phyloP scores from a whole-genome alignment of 2,888 invertebrate species.

The Lasioglossum zephyrum region DNA sequence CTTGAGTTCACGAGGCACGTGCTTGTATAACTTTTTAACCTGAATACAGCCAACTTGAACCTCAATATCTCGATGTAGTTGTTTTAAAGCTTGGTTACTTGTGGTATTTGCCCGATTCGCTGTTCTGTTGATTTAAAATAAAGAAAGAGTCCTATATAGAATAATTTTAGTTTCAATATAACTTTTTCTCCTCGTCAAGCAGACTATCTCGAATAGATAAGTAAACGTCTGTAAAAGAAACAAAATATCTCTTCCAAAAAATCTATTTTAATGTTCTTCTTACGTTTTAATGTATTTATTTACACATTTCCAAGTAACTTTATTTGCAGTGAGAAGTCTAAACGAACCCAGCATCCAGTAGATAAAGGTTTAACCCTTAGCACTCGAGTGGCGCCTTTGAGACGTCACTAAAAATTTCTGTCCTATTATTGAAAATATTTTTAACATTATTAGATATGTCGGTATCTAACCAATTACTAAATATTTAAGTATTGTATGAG shows the following conservation, averaged over 20 bases:
- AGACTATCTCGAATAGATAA: background rate
- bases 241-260: background rate
- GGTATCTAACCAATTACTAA: no score
- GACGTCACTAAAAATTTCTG: no score
- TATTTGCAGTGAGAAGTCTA: background rate
- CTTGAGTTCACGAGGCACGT: background rate
- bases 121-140: background rate
- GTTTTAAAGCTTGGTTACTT: background rate
- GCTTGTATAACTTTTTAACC: background rate
- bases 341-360: background rate
- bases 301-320: background rate
- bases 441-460: no score
- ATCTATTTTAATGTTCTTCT: background rate
- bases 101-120: background rate
- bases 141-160: background rate
- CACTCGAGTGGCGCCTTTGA: no score
- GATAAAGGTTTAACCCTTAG: background rate
- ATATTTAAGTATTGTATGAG: no score
- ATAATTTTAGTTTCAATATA: background rate
- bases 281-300: no score
- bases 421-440: no score
- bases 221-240: background rate
- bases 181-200: background rate
- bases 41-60: background rate
- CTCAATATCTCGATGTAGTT: background rate